Evolutionary conservation across 2,888 invertebrate species (phyloP), one percentile per base, ranked within the genome.

Genomic region (Hedychridium roseum): DNA sequence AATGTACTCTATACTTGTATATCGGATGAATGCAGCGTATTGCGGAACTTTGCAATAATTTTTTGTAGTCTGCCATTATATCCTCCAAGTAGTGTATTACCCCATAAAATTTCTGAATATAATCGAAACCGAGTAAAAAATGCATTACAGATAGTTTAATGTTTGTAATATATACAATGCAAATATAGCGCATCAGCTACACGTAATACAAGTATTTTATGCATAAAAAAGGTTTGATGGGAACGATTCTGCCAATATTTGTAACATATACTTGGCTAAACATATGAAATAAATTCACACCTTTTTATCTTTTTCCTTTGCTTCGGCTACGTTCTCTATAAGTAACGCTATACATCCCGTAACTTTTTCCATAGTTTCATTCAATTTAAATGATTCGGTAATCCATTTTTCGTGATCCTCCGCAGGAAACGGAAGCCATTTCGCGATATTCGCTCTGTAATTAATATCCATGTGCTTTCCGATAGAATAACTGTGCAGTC

Each of bases 371-470:
- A 68, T 72, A 41, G 54, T 61, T 36, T 66, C 59, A 36, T 50
- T 54, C 16, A 76, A 51, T 26, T 47, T 32, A 14, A 62, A 51
- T 32, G 64, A 65, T 11, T 72, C 62, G 18, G 34, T 18, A 32
- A 72, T 70, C 68, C 64, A 76, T 64, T 67, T 66, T 50, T 70
- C 69, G 14, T 73, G 60, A n/a, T 23, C 23, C 4, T 50, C 39
- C 5, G 55, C 47, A 7, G 61, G 56, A 35, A 54, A 53, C 4
- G 74, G 71, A 34, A 76, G 43, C 76, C 76, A 76, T 59, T 76
- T 76, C 30, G 63, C 50, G 44, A 74, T 64, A 38, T 74, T 76
- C 14, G 64, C 60, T 50, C 73, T 70, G 54, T 73, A 75, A 70
- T 73, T 74, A 49, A 45, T 66, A 60, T 63, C 62, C 62, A 63